phyloP scores from a whole-genome alignment of 2,113 vertebrate species.

The Mandrillus leucophaeus region DNA sequence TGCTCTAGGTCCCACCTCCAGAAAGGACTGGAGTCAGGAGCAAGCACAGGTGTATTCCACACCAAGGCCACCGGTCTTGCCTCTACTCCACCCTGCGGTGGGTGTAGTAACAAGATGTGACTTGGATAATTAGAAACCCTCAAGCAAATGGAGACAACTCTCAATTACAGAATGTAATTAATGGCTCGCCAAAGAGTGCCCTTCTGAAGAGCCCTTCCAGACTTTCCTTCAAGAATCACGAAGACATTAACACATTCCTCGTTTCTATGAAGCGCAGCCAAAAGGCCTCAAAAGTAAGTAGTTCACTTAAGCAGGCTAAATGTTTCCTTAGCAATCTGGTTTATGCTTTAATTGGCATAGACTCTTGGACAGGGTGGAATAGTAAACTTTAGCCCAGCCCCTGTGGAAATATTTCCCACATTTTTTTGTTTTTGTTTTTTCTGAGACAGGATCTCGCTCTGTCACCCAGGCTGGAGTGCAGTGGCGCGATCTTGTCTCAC shows the following conservation, averaged over 20 bases:
- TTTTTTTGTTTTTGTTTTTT: not conserved
- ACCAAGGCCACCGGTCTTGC: too few relatives aligned
- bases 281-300: constrained; percentile 53
- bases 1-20: not conserved
- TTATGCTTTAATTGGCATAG: not conserved
- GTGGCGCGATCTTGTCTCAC: too few relatives aligned
- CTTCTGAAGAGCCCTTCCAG: not conserved
- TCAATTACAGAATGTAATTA: not conserved
- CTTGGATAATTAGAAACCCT: not conserved
- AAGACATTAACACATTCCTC: not conserved
- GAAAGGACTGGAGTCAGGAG: not conserved
- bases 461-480: too few relatives aligned
- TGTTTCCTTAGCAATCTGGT: not conserved
- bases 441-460: too few relatives aligned
- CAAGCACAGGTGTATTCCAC: not conserved
- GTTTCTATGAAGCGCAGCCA: not conserved
- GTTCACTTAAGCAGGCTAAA: constrained; percentile 37
- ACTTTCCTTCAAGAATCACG: constrained; percentile 25
- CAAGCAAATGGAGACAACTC: not conserved
- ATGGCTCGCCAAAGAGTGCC: not conserved
- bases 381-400: not conserved
- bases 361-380: not conserved
- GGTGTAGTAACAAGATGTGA: not conserved
- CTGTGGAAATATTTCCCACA: not conserved
- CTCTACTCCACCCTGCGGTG: fast-evolving